A percentile compares a stretch with the other conserved stretches of the same genome.
phyloP scores from a whole-genome alignment of 1,140 invertebrate species.

The Neodiprion fabricii region DNA sequence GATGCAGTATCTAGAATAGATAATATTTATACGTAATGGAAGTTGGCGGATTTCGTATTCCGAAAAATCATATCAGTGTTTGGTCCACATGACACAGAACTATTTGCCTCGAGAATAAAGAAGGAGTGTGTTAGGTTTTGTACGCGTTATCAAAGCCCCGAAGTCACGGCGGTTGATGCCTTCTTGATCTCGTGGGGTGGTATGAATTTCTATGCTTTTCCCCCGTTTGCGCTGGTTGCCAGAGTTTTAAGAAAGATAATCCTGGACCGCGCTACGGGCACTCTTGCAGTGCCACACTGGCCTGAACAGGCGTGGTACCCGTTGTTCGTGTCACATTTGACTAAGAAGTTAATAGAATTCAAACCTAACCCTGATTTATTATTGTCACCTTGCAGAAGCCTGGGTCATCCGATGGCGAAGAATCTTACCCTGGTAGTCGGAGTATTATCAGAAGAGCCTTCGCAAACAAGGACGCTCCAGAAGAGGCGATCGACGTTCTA shows the following conservation, averaged over 20 bases:
- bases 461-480: slow-evolving; percentile 14
- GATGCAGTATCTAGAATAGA: slow-evolving; percentile 17
- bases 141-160: slow-evolving; percentile 32
- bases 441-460: slow-evolving; percentile 30
- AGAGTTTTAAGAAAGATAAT: slow-evolving; percentile 21
- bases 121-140: slow-evolving; percentile 23
- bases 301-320: slow-evolving; percentile 22
- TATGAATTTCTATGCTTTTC: slow-evolving; percentile 20
- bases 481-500: slow-evolving; percentile 32
- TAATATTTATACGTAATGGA: slow-evolving; percentile 28
- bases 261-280: slow-evolving; percentile 10
- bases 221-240: slow-evolving; percentile 21
- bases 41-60: slow-evolving; percentile 24
- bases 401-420: slow-evolving; percentile 5
- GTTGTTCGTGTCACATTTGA: not conserved
- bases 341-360: not conserved
- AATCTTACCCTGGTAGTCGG: slow-evolving; percentile 33
- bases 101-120: slow-evolving; percentile 29
- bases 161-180: slow-evolving; percentile 30
- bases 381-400: not conserved
- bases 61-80: slow-evolving; percentile 22
- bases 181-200: slow-evolving; percentile 32
- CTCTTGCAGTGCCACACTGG: slow-evolving; percentile 20
- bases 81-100: slow-evolving; percentile 24
- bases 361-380: slow-evolving; percentile 19